Evolutionary conservation across 2,797 vertebrate genomes (phyloP).

Genomic region (Pipistrellus nathusii): DNA sequence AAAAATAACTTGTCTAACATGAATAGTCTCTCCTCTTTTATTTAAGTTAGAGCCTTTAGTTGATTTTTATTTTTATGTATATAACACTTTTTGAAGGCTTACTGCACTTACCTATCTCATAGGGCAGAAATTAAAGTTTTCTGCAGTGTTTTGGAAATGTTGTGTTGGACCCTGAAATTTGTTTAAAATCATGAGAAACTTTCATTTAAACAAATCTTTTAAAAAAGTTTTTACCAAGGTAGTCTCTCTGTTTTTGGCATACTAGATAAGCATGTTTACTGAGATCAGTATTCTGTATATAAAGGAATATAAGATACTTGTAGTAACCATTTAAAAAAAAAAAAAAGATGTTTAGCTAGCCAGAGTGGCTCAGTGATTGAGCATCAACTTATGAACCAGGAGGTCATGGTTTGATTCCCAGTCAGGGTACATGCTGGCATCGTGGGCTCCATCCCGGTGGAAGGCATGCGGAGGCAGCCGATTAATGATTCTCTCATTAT

Average conservation of each 20-base stretch:
- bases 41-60: conserved; percentile 22
- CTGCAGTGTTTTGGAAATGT: conserved; percentile 28
- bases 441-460: too few relatives aligned
- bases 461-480: too few relatives aligned
- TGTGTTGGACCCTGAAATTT: background rate
- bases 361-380: too few relatives aligned
- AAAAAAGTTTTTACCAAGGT: conserved; percentile 31
- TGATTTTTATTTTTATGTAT: conserved; percentile 41
- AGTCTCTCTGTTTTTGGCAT: conserved; percentile 4
- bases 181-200: conserved; percentile 24
- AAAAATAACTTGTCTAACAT: conserved; percentile 43
- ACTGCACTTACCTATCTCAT: background rate
- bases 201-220: conserved; percentile 52
- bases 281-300: background rate
- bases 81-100: conserved; percentile 38
- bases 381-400: too few relatives aligned
- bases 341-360: background rate
- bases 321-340: conserved; percentile 39
- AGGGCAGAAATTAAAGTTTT: background rate
- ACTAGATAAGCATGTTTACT: conserved; percentile 6
- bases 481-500: too few relatives aligned
- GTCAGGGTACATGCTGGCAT: too few relatives aligned
- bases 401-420: too few relatives aligned
- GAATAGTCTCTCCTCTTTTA: background rate
- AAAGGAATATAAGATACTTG: background rate